Percentiles rank a stretch among this genome's conserved stretches.
These are phyloP conservation scores for Thinocorus orbignyianus DNA, from an alignment of 2,113 vertebrate genomes.

Conservation along the genomic window DNA sequence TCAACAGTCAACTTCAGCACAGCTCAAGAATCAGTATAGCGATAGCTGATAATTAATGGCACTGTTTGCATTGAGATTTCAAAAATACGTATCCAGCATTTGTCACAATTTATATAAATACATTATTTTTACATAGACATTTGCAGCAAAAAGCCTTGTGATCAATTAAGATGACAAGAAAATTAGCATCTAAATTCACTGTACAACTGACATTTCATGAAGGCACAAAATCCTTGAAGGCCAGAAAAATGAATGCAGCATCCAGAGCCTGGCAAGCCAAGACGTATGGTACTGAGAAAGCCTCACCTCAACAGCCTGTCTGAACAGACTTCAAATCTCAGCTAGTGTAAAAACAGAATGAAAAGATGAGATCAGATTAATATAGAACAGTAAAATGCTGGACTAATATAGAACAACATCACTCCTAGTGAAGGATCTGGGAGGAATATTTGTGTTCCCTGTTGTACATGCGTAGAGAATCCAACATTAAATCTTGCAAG, in stretches of 20 bases:
- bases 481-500: not conserved
- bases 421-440: not conserved
- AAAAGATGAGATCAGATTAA: not conserved
- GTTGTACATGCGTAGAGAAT: rapidly evolving
- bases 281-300: not conserved
- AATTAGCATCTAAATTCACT: not conserved
- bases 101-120: not conserved
- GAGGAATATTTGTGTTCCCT: not conserved
- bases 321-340: not conserved
- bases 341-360: not conserved
- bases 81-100: not conserved
- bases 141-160: not conserved
- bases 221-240: not conserved
- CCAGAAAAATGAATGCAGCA: not conserved
- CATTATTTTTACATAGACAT: not conserved
- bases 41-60: not conserved
- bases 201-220: not conserved
- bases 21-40: not conserved
- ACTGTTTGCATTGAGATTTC: not conserved
- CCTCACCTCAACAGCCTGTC: not conserved
- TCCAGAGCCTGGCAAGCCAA: not conserved
- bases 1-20: not conserved
- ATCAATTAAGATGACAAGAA: not conserved
- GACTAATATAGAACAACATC: not conserved
- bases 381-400: not conserved